Evolutionary conservation across 2,888 invertebrate genomes (phyloP).

Genomic region (Metellina segmentata): DNA sequence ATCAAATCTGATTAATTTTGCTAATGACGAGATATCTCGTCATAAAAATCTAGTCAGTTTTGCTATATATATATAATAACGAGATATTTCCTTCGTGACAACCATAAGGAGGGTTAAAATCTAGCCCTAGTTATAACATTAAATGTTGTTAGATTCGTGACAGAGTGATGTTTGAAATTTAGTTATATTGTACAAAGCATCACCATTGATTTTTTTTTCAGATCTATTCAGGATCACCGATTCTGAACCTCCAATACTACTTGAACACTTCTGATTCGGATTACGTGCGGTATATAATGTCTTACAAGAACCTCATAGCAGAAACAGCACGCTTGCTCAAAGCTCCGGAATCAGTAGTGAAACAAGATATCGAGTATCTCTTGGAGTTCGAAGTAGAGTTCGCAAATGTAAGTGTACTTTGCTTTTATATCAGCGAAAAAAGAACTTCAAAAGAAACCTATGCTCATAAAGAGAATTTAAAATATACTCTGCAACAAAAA

Average conservation of each 20-base stretch:
- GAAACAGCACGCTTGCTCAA: slow-evolving; percentile 81
- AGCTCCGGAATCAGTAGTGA: slow-evolving; percentile 78
- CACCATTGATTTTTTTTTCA: slow-evolving; percentile 77
- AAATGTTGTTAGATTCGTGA: too few relatives aligned
- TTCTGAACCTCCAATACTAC: slow-evolving; percentile 79
- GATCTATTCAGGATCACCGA: slow-evolving; percentile 81
- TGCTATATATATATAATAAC: too few relatives aligned
- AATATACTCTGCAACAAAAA: too few relatives aligned
- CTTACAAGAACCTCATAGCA: slow-evolving; percentile 82
- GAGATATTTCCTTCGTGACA: background rate
- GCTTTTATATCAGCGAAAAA: background rate
- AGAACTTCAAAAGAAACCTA: background rate
- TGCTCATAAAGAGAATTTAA: too few relatives aligned
- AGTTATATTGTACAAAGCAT: too few relatives aligned
- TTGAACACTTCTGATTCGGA: slow-evolving; percentile 73
- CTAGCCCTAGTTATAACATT: too few relatives aligned
- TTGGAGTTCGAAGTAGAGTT: slow-evolving; percentile 82
- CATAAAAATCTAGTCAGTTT: background rate
- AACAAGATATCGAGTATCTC: slow-evolving; percentile 81
- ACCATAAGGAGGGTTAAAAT: background rate
- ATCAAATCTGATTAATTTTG: background rate
- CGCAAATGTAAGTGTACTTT: slow-evolving; percentile 81
- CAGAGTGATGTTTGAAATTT: too few relatives aligned
- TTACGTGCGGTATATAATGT: slow-evolving; percentile 79
- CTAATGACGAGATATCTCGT: background rate